Percentiles rank a stretch among this genome's conserved stretches.
These are phyloP conservation scores for Pica pica DNA, from an alignment of 2,113 vertebrate genomes.

Conservation along the genomic window DNA sequence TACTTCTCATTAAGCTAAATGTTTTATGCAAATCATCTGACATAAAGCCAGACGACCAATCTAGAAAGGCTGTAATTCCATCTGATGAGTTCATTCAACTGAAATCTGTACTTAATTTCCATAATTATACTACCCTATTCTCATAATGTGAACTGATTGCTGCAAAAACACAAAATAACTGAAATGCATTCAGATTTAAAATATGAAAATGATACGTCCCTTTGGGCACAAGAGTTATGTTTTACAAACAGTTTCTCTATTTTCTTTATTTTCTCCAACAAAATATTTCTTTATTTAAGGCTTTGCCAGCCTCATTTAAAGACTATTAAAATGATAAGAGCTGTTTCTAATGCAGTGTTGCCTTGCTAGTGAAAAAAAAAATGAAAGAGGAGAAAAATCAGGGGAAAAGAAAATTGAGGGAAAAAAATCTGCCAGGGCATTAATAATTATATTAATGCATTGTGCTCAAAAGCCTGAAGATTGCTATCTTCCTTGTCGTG, in stretches of 20 bases:
- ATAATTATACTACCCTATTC: slow-evolving; percentile 78
- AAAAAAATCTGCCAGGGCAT: background rate
- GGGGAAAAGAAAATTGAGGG: background rate
- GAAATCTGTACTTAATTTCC: slow-evolving; percentile 80
- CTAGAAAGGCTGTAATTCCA: slow-evolving; percentile 77
- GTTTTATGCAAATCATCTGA: slow-evolving; percentile 77
- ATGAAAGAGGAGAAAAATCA: background rate
- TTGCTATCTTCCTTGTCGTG: slow-evolving; percentile 15
- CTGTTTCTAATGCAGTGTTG: slow-evolving; percentile 26
- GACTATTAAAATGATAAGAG: slow-evolving; percentile 53
- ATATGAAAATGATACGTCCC: slow-evolving; percentile 74
- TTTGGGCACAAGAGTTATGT: slow-evolving; percentile 66
- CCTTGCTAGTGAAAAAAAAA: background rate
- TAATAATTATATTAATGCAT: slow-evolving; percentile 32
- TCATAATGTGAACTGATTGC: slow-evolving; percentile 79
- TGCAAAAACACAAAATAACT: slow-evolving; percentile 71
- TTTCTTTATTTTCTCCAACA: slow-evolving; percentile 30
- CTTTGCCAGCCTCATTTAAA: slow-evolving; percentile 52
- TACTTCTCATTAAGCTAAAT: slow-evolving; percentile 80
- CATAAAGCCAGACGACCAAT: slow-evolving; percentile 76
- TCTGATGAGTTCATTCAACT: slow-evolving; percentile 79
- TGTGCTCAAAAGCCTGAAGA: slow-evolving; percentile 6
- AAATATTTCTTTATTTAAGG: slow-evolving; percentile 66
- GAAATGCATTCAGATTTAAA: slow-evolving; percentile 68
- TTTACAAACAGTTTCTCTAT: slow-evolving; percentile 69